Conservation (phyloP, 1,140 invertebrate genomes). For the Triops longicaudatus region DNA sequence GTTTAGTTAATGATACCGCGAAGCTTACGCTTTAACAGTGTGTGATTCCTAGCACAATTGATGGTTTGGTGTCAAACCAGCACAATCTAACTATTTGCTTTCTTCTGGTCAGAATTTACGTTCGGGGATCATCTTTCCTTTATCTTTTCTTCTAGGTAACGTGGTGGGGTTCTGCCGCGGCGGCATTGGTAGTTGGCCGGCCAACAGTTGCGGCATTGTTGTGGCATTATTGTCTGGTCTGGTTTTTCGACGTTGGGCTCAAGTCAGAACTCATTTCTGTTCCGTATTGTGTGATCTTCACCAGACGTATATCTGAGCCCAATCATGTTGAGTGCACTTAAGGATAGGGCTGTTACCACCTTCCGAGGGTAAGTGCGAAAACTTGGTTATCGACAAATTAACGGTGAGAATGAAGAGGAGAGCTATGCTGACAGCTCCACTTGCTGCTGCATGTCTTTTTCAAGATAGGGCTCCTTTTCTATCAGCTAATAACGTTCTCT, state of each 20-base stretch:
- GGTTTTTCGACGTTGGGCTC: neutral
- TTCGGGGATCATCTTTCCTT: neutral
- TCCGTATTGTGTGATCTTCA: neutral
- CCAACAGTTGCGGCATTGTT: neutral
- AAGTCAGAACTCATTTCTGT: conserved; percentile 11
- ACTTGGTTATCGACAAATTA: conserved; percentile 8
- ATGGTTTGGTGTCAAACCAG: neutral
- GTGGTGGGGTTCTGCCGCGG: neutral
- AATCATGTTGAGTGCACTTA: conserved; percentile 12
- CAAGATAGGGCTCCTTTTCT: too few relatives aligned
- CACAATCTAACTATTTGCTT: neutral
- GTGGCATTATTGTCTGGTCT: neutral
- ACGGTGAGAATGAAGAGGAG: neutral
- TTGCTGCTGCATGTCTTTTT: too few relatives aligned
- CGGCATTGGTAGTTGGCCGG: neutral
- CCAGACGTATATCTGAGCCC: conserved; percentile 10
- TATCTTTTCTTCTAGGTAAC: neutral
- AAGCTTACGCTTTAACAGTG: too few relatives aligned
- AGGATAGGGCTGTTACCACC: conserved; percentile 7
- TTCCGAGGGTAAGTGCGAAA: conserved; percentile 14
- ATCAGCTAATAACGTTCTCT: neutral
- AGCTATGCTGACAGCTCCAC: neutral
- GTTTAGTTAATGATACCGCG: too few relatives aligned
- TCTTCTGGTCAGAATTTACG: neutral
- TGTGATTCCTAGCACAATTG: neutral